Conservation (phyloP, 1,140 invertebrate genomes). For the Drosophila paulistorum region DNA sequence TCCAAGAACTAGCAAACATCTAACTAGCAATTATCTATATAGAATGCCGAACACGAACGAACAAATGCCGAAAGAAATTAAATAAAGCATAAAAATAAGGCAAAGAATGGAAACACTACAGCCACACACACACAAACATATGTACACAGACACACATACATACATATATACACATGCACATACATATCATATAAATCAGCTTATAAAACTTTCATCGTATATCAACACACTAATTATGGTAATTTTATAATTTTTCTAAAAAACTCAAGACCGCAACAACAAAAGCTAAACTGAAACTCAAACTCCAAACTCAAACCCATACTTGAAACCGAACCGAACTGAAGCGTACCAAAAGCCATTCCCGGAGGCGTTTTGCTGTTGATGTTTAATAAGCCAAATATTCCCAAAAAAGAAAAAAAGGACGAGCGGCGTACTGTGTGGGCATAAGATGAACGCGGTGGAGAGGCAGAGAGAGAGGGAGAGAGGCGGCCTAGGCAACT, state of each 20-base stretch:
- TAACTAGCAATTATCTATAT: conserved; percentile 22
- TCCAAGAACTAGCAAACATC: conserved; percentile 1
- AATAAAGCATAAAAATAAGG: conserved; percentile 12
- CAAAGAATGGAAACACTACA: conserved; percentile 19
- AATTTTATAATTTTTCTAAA: conserved; percentile 74
- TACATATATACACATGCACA: conserved; percentile 29
- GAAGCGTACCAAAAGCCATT: conserved; percentile 14
- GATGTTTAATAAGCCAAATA: conserved; percentile 71
- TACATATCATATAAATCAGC: conserved; percentile 70
- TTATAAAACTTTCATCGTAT: conserved; percentile 74
- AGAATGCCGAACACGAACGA: conserved; percentile 15
- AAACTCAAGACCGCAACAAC: conserved; percentile 37
- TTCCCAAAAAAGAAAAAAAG: conserved; percentile 32
- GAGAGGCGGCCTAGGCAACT: not conserved
- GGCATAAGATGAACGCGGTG: not conserved
- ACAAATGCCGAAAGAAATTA: conserved; percentile 16
- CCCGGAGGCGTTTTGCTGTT: conserved; percentile 64
- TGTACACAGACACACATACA: not conserved
- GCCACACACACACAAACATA: not conserved
- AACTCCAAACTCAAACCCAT: conserved; percentile 33
- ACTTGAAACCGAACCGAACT: not conserved
- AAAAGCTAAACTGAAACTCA: conserved; percentile 27
- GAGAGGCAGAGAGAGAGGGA: no score
- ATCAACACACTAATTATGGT: conserved; percentile 75
- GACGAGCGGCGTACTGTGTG: not conserved